Conservation (phyloP, 1,140 invertebrate genomes). For the Drosophila seguyi region DNA sequence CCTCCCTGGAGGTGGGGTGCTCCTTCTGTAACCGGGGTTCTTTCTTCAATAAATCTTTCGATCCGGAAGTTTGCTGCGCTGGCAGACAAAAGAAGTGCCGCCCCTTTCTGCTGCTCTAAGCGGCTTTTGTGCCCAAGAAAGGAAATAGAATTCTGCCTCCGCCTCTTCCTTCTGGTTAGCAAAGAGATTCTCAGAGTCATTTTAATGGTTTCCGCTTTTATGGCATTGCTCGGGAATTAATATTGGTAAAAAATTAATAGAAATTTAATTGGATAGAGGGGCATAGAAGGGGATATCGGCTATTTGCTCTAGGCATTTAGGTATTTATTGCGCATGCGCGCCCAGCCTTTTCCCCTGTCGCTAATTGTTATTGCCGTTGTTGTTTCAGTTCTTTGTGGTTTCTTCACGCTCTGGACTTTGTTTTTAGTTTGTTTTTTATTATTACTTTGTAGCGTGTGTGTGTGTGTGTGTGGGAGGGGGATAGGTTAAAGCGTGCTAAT, state of each 20-base stretch:
- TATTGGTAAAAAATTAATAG: slow-evolving; percentile 73
- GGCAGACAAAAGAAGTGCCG: slow-evolving; percentile 62
- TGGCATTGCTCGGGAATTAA: slow-evolving; percentile 56
- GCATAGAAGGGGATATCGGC: slow-evolving; percentile 18
- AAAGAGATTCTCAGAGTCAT: slow-evolving; percentile 56
- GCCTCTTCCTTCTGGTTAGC: slow-evolving; percentile 22
- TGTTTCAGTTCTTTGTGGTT: slow-evolving; percentile 57
- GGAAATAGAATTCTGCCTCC: slow-evolving; percentile 67
- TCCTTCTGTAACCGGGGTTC: slow-evolving; percentile 13
- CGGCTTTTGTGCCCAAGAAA: slow-evolving; percentile 76
- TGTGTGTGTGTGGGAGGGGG: slow-evolving; percentile 10
- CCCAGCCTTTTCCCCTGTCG: slow-evolving; percentile 24
- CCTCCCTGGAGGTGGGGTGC: background rate
- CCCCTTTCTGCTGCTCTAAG: slow-evolving; percentile 47
- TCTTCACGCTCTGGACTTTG: slow-evolving; percentile 64
- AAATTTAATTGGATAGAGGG: slow-evolving; percentile 71
- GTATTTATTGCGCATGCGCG: slow-evolving; percentile 73
- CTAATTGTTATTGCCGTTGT: slow-evolving; percentile 38
- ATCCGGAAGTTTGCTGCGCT: slow-evolving; percentile 71
- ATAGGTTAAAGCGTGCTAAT: slow-evolving; percentile 72
- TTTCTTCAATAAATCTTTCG: slow-evolving; percentile 49
- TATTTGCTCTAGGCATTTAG: slow-evolving; percentile 33
- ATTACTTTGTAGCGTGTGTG: slow-evolving; percentile 11
- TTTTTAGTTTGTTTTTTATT: slow-evolving; percentile 3
- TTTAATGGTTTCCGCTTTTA: slow-evolving; percentile 81